These are phyloP conservation scores for Drosophila monieri DNA, from an alignment of 2,888 invertebrate genomes.

Conservation along the genomic window DNA sequence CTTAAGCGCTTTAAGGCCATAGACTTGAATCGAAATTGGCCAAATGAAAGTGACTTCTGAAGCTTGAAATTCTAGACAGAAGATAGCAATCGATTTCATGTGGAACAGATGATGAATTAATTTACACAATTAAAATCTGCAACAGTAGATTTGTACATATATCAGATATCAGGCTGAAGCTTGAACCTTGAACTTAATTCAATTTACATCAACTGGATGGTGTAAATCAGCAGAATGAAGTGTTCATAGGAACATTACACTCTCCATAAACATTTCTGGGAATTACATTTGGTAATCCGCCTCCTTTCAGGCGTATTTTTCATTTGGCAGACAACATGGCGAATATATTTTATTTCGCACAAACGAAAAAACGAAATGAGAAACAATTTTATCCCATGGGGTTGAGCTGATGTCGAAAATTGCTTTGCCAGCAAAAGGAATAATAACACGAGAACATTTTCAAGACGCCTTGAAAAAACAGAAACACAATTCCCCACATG, in stretches of 20 bases:
- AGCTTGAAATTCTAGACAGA: not conserved
- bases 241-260: constrained; percentile 7
- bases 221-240: constrained; percentile 3
- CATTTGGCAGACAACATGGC: constrained; percentile 23
- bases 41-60: too few relatives aligned
- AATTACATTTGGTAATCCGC: constrained; percentile 11
- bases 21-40: not conserved
- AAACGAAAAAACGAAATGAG: constrained; percentile 20
- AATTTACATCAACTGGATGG: not conserved
- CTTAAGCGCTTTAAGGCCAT: not conserved
- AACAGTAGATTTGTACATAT: too few relatives aligned
- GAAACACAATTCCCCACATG: constrained; percentile 6
- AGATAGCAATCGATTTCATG: not conserved
- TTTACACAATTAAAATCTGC: too few relatives aligned
- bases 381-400: constrained; percentile 27
- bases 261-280: constrained; percentile 10
- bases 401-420: constrained; percentile 29
- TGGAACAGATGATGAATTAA: too few relatives aligned
- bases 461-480: constrained; percentile 30
- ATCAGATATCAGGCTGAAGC: too few relatives aligned
- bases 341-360: constrained; percentile 24
- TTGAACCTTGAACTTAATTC: not conserved
- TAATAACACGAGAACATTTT: constrained; percentile 30
- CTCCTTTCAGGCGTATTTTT: constrained; percentile 14
- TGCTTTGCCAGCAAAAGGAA: constrained; percentile 32